Evolutionary conservation across 64 coral and sea anemone species (phyloP).

Genomic region (Montipora efflorescens): DNA sequence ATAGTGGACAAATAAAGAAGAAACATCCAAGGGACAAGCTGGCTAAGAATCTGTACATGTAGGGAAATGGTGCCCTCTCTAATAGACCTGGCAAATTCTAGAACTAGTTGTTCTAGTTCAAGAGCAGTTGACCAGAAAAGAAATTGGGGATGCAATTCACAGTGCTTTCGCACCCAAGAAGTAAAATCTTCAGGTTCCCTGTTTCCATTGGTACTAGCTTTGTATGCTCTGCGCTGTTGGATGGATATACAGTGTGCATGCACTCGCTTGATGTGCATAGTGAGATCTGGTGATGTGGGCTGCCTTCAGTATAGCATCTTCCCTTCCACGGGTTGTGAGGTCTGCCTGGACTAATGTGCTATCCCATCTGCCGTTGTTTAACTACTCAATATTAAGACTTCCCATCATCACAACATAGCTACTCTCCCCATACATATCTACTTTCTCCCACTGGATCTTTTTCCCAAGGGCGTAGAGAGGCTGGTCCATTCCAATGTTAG

Average conservation of each 20-base stretch:
- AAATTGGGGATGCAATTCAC: constrained; percentile 1
- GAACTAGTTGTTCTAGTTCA: constrained; percentile 21
- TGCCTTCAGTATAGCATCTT: constrained; percentile 34
- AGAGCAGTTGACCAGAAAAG: constrained; percentile 44
- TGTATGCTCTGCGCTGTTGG: constrained; percentile 11
- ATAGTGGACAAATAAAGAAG: neutral
- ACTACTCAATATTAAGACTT: too few relatives aligned
- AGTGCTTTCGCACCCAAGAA: neutral
- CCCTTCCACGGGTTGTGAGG: constrained; percentile 34
- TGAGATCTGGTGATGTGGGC: constrained; percentile 17
- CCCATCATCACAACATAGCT: neutral
- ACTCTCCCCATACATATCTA: neutral
- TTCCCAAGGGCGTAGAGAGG: neutral
- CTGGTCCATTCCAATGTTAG: constrained; percentile 23
- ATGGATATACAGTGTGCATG: constrained; percentile 25
- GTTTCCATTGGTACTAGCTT: neutral
- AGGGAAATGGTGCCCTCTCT: neutral
- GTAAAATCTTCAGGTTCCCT: neutral
- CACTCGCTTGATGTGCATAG: constrained; percentile 32
- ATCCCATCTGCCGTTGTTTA: neutral
- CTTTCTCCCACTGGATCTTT: constrained; percentile 12
- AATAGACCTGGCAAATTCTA: constrained; percentile 4
- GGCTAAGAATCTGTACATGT: neutral
- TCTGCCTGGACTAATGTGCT: constrained; percentile 36
- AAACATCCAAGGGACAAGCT: constrained; percentile 43